A percentile compares a stretch with the other conserved stretches of the same genome.
These are phyloP conservation scores for Alauda arvensis DNA, from an alignment of 2,797 vertebrate genomes.

Conservation along the genomic window DNA sequence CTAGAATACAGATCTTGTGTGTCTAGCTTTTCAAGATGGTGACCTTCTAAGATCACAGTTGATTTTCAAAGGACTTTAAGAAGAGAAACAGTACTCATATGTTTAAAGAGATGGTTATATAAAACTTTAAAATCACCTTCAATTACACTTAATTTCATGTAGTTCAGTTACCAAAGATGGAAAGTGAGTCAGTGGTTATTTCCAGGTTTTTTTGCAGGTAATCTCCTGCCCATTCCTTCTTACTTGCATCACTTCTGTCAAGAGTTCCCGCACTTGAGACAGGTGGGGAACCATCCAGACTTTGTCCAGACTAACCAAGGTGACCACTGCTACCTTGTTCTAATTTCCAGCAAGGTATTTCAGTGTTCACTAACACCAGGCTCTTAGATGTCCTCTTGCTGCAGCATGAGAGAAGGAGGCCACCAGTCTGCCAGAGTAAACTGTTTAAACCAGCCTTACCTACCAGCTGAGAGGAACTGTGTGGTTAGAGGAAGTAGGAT, in stretches of 20 bases:
- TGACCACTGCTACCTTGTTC: neutral
- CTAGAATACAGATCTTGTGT: neutral
- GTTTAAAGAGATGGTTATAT: neutral
- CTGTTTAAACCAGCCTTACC: neutral
- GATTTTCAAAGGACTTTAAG: neutral
- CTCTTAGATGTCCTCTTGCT: neutral
- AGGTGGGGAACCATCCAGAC: neutral
- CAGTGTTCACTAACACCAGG: neutral
- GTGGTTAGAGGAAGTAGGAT: neutral
- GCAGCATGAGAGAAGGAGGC: neutral
- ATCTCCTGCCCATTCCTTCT: neutral
- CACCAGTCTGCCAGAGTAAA: neutral
- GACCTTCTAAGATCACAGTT: neutral
- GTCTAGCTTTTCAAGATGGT: neutral
- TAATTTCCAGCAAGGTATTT: neutral
- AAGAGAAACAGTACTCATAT: neutral
- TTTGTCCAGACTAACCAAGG: neutral
- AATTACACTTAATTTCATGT: neutral
- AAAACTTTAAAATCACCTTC: neutral
- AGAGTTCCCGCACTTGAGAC: neutral
- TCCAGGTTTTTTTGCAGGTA: neutral
- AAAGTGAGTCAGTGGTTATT: neutral
- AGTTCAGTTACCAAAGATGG: neutral
- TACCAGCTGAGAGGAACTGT: neutral
- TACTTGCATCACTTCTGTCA: neutral